Evolutionary conservation across 2,888 invertebrate species (phyloP).

Genomic region (Chrysolina oricalcia): DNA sequence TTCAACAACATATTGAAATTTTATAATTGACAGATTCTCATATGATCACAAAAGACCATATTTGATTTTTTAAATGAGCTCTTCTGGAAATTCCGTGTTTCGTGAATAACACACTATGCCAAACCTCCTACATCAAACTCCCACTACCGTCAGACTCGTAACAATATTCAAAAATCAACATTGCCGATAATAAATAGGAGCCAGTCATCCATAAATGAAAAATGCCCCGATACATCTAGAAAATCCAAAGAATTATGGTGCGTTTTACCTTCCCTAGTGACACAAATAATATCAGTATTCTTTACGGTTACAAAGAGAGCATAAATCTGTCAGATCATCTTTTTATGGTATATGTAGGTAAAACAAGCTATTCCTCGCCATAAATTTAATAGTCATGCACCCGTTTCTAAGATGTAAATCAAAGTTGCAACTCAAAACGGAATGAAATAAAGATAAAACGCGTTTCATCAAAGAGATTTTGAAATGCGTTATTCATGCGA

Average conservation of each 20-base stretch:
- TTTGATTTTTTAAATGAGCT: no score
- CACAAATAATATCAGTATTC: constrained; percentile 27
- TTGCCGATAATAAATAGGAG: not conserved
- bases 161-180: not conserved
- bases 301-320: constrained; percentile 27
- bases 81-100: no score
- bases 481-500: constrained; percentile 42
- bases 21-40: no score
- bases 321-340: constrained; percentile 33
- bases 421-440: constrained; percentile 40
- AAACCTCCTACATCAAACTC: not conserved
- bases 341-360: constrained; percentile 43
- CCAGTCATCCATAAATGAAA: constrained; percentile 18
- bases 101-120: no score
- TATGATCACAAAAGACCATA: no score
- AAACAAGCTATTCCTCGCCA: constrained; percentile 43
- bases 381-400: constrained; percentile 40
- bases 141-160: not conserved
- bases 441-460: constrained; percentile 44
- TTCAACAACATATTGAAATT: no score
- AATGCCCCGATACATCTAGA: not conserved
- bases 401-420: constrained; percentile 43
- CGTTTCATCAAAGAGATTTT: constrained; percentile 33
- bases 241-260: not conserved
- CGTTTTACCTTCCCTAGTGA: constrained; percentile 12